Base-by-base conservation (phyloP, 1,140 invertebrate species). In the Zaprionus lachaisei region DNA sequence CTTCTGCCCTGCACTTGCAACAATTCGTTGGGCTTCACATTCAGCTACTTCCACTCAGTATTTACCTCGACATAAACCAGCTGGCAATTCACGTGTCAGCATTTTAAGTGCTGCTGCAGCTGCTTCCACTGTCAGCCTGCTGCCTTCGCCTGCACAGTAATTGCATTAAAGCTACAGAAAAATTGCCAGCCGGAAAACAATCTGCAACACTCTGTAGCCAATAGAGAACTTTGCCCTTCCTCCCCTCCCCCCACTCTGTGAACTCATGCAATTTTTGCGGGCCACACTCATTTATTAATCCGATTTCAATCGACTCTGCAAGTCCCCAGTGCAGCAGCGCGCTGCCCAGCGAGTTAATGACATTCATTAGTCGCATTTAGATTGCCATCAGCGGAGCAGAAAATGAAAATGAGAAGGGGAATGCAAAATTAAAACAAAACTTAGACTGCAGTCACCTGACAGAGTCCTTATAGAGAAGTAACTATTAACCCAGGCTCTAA, bases 251-350 rank as follows among this genome's bases (percentile, higher is more conserved):
- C 47, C 47, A 4, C 24, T 5, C 20, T 58, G 66, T 14, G 26
- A 20, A 22, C 31, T 57, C 64, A 26, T 55, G 31, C 37, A 90
- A 90, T 85, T 90, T 78, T 74, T 67, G 70, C 72, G 77, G 57
- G 61, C 85, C 73, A 68, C 79, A 73, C 85, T 81, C 85, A 90
- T 90, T 90, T 90, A 90, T 90, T 90, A 90, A 90, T 85, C 85
- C 72, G 85, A 90, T 90, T 90, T 90, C 85, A 79, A 90, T 90
- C 85, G 85, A 72, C 72, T 64, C 41, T 55, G 62, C 67, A 58
- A 71, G 69, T 74, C 78, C 62, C 67, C 76, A 65, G 61, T 28
- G 64, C 22, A 57, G 70, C 41, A 38, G 57, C 69, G 66, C 71
- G 74, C 74, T 80, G 47, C 60, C 78, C 70, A 62, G 62, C 72